Percentiles rank a stretch among this genome's conserved stretches.
Conservation (phyloP, 2,888 invertebrate species). For the Escarpia spicata region DNA sequence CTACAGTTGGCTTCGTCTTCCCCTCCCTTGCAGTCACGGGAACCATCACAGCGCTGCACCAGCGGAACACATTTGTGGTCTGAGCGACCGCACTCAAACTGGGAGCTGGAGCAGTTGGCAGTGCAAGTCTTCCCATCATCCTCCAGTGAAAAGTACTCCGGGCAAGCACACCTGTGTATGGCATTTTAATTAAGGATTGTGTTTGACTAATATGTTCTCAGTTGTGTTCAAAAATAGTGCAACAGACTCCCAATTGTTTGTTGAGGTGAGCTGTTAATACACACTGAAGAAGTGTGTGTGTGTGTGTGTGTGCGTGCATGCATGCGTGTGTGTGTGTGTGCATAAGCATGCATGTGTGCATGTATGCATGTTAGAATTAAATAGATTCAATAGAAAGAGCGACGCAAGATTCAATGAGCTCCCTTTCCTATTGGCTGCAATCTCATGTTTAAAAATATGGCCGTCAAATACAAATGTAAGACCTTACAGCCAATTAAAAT, state of each 20-base stretch:
- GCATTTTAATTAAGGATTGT: neutral
- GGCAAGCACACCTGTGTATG: constrained; percentile 83
- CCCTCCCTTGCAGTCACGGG: constrained; percentile 72
- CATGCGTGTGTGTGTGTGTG: neutral
- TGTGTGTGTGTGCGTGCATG: neutral
- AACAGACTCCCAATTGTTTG: neutral
- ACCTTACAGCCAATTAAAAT: neutral
- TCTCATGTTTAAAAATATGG: too few relatives aligned
- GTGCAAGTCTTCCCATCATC: constrained; percentile 86
- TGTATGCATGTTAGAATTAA: too few relatives aligned
- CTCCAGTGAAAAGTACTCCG: constrained; percentile 84
- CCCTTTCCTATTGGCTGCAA: too few relatives aligned
- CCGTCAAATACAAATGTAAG: too few relatives aligned
- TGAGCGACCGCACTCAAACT: constrained; percentile 31
- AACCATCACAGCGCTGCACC: constrained; percentile 49
- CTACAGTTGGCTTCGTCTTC: constrained; percentile 71
- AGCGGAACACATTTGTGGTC: constrained; percentile 52
- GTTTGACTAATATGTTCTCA: neutral
- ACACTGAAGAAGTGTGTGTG: neutral
- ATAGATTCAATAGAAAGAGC: too few relatives aligned
- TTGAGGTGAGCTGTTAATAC: neutral
- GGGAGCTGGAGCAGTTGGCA: constrained; percentile 77
- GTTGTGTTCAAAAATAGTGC: neutral
- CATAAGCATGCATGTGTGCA: neutral
- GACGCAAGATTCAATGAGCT: too few relatives aligned